Evolutionary conservation across 2,888 invertebrate species (phyloP).

Genomic region (Patella ulyssiponensis): DNA sequence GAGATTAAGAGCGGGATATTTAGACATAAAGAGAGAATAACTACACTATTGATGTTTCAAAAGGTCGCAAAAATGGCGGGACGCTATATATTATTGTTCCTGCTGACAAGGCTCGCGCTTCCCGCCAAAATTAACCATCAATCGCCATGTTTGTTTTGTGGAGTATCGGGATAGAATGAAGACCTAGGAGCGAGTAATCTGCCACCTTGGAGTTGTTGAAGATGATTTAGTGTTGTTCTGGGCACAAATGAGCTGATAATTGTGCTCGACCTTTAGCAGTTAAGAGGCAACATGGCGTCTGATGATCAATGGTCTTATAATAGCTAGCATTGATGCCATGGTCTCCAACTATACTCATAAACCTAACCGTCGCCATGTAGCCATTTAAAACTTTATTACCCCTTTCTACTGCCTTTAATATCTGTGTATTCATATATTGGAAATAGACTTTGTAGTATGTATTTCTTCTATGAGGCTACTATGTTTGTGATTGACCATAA

Average conservation of each 20-base stretch:
- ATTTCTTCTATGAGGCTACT: too few relatives aligned
- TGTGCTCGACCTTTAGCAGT: neutral
- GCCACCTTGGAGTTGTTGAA: neutral
- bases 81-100: constrained; percentile 11
- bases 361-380: neutral
- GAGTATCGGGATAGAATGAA: constrained; percentile 2
- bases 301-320: constrained; percentile 6
- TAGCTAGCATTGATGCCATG: neutral
- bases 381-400: neutral
- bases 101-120: constrained; percentile 1
- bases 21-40: constrained; percentile 9
- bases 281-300: neutral
- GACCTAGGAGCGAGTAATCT: neutral
- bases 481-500: too few relatives aligned
- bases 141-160: constrained; percentile 10
- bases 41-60: constrained; percentile 7
- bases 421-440: too few relatives aligned
- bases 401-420: too few relatives aligned
- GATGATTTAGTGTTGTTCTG: constrained; percentile 10
- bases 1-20: neutral
- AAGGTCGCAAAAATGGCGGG: constrained; percentile 11
- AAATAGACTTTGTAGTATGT: too few relatives aligned
- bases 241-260: constrained; percentile 9
- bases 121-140: constrained; percentile 12
- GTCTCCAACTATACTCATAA: constrained; percentile 5